A percentile compares a stretch with the other conserved stretches of the same genome.
Evolutionary conservation across 2,888 invertebrate genomes (phyloP).

Genomic region (Eudasyphora cyanicolor): DNA sequence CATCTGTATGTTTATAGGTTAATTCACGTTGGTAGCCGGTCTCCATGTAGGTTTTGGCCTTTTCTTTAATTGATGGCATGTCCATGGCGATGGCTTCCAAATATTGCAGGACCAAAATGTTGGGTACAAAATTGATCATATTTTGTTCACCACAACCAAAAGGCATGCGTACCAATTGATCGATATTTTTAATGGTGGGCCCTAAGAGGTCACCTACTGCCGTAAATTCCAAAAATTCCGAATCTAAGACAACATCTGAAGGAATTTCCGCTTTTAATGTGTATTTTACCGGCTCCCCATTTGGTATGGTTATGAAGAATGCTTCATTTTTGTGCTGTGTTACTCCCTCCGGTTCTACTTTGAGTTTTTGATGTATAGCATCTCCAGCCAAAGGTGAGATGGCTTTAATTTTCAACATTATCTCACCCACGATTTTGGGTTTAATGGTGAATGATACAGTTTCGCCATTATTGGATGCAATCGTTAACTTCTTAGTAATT

Average conservation of each 20-base stretch:
- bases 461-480: constrained; percentile 87
- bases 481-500: constrained; percentile 80
- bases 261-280: constrained; percentile 88
- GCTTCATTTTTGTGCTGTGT: constrained; percentile 87
- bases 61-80: constrained; percentile 84
- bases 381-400: constrained; percentile 89
- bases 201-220: constrained; percentile 88
- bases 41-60: constrained; percentile 81
- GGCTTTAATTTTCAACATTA: constrained; percentile 89
- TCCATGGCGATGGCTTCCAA: constrained; percentile 85
- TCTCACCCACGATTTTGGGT: constrained; percentile 86
- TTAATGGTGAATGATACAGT: constrained; percentile 92
- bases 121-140: constrained; percentile 85
- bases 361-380: constrained; percentile 86
- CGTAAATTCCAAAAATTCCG: constrained; percentile 87
- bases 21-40: constrained; percentile 90
- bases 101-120: constrained; percentile 85
- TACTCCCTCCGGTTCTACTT: constrained; percentile 91
- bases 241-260: constrained; percentile 86
- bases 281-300: constrained; percentile 80
- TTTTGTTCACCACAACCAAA: constrained; percentile 89
- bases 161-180: constrained; percentile 88
- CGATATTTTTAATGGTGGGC: constrained; percentile 88
- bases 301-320: constrained; percentile 86
- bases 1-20: constrained; percentile 87